Conservation (phyloP, 2,797 vertebrate species). For the Phrynocephalus forsythii region DNA sequence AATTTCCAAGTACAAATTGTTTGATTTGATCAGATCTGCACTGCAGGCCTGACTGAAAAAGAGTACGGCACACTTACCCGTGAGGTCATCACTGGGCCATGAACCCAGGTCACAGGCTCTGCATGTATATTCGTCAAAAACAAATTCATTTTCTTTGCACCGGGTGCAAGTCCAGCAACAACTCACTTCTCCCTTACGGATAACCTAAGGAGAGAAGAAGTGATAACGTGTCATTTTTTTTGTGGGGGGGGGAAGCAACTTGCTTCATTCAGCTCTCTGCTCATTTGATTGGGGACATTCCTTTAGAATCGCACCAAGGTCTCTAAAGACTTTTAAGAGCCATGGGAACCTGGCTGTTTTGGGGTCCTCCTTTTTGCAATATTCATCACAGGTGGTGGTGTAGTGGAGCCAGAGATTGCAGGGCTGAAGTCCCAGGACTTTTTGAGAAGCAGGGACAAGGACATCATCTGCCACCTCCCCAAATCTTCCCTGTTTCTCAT, state of each 20-base stretch:
- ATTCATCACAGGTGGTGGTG: background rate
- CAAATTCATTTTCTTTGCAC: slow-evolving; percentile 96
- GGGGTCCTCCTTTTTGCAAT: background rate
- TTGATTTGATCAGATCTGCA: too few relatives aligned
- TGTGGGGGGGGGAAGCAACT: accelerated
- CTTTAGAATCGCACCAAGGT: too few relatives aligned
- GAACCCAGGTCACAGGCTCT: slow-evolving; percentile 93
- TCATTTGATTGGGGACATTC: too few relatives aligned
- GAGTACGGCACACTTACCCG: slow-evolving; percentile 80
- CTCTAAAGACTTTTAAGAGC: background rate
- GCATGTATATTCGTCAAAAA: slow-evolving; percentile 97
- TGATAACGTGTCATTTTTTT: background rate
- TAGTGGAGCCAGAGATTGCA: too few relatives aligned
- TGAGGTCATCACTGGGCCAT: slow-evolving; percentile 93
- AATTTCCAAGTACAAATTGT: background rate
- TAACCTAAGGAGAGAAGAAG: slow-evolving; percentile 83
- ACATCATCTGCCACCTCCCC: too few relatives aligned
- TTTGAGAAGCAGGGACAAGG: too few relatives aligned
- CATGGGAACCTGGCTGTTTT: background rate
- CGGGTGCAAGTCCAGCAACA: slow-evolving; percentile 98
- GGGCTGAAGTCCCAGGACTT: too few relatives aligned
- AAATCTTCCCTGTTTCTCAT: too few relatives aligned
- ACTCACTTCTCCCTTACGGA: slow-evolving; percentile 98
- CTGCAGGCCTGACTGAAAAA: background rate
- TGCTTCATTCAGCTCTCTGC: background rate